These are phyloP conservation scores for Nothura maculosa DNA, from an alignment of 2,797 vertebrate genomes.

Conservation along the genomic window DNA sequence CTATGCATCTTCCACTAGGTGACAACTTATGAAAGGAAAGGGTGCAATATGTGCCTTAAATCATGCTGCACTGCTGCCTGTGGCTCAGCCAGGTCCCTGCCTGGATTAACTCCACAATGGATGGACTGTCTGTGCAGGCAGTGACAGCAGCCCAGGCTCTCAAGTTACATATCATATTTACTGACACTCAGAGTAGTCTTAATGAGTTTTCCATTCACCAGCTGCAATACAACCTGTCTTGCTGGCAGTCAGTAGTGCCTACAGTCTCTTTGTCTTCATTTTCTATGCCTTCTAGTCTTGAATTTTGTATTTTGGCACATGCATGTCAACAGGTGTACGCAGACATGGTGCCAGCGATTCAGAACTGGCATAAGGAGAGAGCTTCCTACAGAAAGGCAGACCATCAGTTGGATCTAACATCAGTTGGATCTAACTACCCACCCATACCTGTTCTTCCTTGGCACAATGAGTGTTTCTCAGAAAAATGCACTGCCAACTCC, in stretches of 20 bases:
- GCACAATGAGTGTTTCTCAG: neutral
- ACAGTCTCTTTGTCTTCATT: neutral
- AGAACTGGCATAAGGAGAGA: neutral
- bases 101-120: neutral
- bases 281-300: neutral
- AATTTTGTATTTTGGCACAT: conserved; percentile 4
- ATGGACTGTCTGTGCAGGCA: neutral
- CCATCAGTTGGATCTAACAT: neutral
- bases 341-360: neutral
- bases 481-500: neutral
- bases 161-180: conserved; percentile 41
- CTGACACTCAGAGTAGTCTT: conserved; percentile 26
- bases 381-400: neutral
- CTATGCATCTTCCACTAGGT: neutral
- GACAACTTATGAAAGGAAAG: neutral
- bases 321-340: neutral
- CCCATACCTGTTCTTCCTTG: neutral
- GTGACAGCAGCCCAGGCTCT: conserved; percentile 27
- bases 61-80: neutral
- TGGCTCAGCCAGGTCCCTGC: neutral
- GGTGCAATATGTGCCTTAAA: neutral
- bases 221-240: conserved; percentile 36
- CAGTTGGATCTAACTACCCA: neutral
- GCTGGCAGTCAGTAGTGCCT: neutral
- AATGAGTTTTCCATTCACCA: conserved; percentile 66